Percentiles rank a stretch among this genome's conserved stretches.
These are phyloP conservation scores for Neoaliturus tenellus DNA, from an alignment of 2,888 invertebrate species.

Conservation along the genomic window DNA sequence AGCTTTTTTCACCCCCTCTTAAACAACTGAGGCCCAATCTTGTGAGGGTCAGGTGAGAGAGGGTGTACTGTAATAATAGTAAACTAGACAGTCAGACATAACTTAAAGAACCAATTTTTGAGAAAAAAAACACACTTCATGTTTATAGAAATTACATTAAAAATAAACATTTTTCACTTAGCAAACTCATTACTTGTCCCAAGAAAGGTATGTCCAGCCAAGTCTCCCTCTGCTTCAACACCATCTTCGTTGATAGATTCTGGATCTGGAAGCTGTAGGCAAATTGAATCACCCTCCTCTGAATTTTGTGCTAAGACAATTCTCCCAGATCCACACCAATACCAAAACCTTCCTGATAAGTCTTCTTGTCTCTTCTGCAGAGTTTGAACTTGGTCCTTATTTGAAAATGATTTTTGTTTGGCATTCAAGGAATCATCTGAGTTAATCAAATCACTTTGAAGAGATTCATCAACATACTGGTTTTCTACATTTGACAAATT, in stretches of 20 bases:
- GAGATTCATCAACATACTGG: neutral
- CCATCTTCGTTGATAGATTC: neutral
- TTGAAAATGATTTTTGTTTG: neutral
- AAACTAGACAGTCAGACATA: too few species aligned
- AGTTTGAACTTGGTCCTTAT: neutral
- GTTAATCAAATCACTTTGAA: neutral
- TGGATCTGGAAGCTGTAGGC: slow-evolving; percentile 15
- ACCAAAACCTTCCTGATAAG: neutral
- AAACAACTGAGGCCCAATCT: too few species aligned
- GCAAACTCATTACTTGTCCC: neutral
- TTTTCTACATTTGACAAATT: neutral
- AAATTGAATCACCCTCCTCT: neutral
- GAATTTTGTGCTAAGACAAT: neutral
- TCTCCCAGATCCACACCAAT: slow-evolving; percentile 41
- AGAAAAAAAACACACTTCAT: too few species aligned
- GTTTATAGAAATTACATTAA: too few species aligned
- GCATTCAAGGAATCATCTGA: neutral
- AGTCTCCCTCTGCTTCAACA: neutral
- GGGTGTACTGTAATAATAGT: too few species aligned
- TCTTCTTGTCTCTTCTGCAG: neutral
- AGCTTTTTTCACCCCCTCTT: too few species aligned
- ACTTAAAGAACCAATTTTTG: too few species aligned
- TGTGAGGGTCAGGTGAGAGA: too few species aligned
- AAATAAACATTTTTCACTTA: neutral
- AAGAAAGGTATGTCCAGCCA: slow-evolving; percentile 30